Evolutionary conservation across 2,113 vertebrate species (phyloP).

Genomic region (Acrocephalus arundinaceus): DNA sequence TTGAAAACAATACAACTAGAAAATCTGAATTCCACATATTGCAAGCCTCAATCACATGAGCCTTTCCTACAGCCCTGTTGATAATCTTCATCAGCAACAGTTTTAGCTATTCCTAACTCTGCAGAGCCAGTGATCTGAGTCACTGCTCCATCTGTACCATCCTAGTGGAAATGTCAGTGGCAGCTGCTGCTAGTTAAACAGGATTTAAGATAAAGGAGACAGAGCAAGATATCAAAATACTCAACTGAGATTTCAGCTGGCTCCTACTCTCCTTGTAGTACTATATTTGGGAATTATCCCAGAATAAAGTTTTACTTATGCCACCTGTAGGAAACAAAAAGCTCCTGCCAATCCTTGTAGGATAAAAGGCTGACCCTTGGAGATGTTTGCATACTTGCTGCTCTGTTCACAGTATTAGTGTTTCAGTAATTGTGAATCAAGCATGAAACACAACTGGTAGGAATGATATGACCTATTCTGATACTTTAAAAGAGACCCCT

Average conservation of each 20-base stretch:
- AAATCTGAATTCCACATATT: background rate
- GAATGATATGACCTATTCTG: background rate
- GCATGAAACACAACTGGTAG: background rate
- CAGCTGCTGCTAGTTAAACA: constrained; percentile 56
- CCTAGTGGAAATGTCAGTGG: constrained; percentile 45
- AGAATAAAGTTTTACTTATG: background rate
- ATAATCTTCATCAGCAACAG: background rate
- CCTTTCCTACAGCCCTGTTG: background rate
- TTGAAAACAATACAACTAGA: background rate
- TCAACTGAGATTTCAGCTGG: background rate
- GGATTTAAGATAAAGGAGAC: constrained; percentile 40
- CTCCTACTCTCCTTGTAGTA: background rate
- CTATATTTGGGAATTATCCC: background rate
- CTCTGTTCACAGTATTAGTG: background rate
- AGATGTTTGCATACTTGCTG: background rate
- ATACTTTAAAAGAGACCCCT: background rate
- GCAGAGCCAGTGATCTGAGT: constrained; percentile 44
- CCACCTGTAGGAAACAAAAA: background rate
- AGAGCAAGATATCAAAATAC: constrained; percentile 52
- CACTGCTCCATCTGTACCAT: constrained; percentile 59
- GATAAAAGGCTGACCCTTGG: background rate
- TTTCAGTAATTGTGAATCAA: background rate
- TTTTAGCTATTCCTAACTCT: constrained; percentile 14
- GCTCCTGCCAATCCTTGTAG: background rate
- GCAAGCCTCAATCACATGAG: background rate